These are phyloP conservation scores for Potamilus streckersoni DNA, from an alignment of 1,140 invertebrate species.

Conservation along the genomic window DNA sequence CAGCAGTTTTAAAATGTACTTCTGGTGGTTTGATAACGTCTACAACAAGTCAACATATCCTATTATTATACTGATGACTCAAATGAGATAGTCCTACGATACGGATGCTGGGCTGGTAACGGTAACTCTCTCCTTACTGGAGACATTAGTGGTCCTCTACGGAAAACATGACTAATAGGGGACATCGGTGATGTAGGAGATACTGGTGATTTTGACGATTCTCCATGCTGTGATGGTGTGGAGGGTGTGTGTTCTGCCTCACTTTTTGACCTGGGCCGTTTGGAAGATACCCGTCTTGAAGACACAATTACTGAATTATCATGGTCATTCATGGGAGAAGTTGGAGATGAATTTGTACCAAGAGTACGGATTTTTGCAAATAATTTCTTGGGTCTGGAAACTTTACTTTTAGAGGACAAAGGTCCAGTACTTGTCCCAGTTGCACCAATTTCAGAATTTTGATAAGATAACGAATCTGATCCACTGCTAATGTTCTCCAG, in stretches of 20 bases:
- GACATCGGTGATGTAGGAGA: constrained; percentile 22
- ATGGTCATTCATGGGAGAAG: neutral
- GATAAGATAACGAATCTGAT: constrained; percentile 4
- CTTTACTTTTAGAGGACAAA: constrained; percentile 13
- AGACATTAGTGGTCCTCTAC: constrained; percentile 19
- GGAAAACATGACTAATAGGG: constrained; percentile 29
- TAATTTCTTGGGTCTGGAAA: neutral
- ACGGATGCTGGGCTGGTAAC: constrained; percentile 16
- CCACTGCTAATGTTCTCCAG: neutral
- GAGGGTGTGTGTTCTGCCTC: neutral
- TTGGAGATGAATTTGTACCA: neutral
- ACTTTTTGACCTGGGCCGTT: neutral
- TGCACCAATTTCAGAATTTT: constrained; percentile 7
- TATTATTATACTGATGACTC: constrained; percentile 38
- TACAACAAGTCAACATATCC: too few species aligned
- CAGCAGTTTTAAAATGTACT: too few species aligned
- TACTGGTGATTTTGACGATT: constrained; percentile 2
- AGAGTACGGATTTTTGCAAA: constrained; percentile 1
- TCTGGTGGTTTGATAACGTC: too few species aligned
- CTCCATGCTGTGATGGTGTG: neutral
- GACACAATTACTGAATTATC: neutral
- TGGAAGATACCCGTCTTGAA: neutral
- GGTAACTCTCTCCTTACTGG: neutral
- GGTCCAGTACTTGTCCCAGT: constrained; percentile 2
- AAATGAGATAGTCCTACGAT: constrained; percentile 30